Conservation (phyloP, 2,888 invertebrate species). For the Oscheius sp. region DNA sequence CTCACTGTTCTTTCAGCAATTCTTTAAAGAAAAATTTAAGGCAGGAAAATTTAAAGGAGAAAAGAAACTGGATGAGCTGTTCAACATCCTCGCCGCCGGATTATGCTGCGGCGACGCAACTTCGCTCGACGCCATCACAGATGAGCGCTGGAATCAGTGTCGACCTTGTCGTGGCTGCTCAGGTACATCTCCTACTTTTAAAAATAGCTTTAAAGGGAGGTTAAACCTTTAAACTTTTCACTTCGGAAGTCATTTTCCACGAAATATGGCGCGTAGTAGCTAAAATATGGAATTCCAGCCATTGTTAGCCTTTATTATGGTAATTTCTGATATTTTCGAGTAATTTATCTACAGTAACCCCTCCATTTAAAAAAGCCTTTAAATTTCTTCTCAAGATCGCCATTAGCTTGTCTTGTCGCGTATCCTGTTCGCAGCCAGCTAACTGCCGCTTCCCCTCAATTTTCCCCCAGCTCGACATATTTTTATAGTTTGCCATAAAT, state of each 20-base stretch:
- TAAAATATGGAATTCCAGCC: too few relatives aligned
- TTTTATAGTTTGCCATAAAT: too few relatives aligned
- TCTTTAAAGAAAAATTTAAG: neutral
- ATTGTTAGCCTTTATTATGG: too few relatives aligned
- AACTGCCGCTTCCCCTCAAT: neutral
- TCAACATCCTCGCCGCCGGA: conserved; percentile 51
- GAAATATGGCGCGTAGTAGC: too few relatives aligned
- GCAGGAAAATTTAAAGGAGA: neutral
- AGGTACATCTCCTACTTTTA: too few relatives aligned
- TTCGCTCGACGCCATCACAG: conserved; percentile 69
- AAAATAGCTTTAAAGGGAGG: neutral
- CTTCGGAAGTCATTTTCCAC: too few relatives aligned
- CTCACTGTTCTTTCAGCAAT: neutral
- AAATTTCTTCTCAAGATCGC: too few relatives aligned
- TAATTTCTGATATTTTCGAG: too few relatives aligned
- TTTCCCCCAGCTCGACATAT: neutral
- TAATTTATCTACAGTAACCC: too few relatives aligned
- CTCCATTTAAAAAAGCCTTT: too few relatives aligned
- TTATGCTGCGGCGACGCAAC: conserved; percentile 53
- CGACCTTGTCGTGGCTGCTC: conserved; percentile 58
- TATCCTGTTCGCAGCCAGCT: too few relatives aligned
- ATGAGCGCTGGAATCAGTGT: conserved; percentile 63
- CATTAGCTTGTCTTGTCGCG: too few relatives aligned
- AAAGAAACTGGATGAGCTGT: conserved; percentile 1
- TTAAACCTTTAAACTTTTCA: neutral